Conservation (phyloP, 2,113 vertebrate genomes). For the Anser brachyrhynchus region DNA sequence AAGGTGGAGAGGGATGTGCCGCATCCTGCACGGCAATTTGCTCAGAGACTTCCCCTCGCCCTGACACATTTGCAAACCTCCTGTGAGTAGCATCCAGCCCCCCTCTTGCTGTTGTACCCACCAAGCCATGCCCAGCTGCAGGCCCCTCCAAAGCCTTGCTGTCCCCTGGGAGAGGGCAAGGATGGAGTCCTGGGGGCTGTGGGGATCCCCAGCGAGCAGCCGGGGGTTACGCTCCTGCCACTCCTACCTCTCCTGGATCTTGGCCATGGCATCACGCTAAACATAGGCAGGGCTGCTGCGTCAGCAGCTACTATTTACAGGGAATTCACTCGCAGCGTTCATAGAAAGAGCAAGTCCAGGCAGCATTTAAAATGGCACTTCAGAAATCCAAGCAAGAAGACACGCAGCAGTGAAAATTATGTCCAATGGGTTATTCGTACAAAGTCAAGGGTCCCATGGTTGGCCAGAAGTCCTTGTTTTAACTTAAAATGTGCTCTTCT, state of each 20-base stretch:
- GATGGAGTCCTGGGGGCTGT: neutral
- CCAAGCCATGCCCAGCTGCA: neutral
- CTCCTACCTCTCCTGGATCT: neutral
- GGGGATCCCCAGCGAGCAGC: neutral
- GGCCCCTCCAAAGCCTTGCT: neutral
- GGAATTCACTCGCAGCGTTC: neutral
- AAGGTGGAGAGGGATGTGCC: constrained; percentile 26
- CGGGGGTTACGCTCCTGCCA: neutral
- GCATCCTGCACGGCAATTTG: constrained; percentile 14
- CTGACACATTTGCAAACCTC: neutral
- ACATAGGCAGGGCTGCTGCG: neutral
- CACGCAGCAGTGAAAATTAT: neutral
- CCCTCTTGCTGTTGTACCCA: neutral
- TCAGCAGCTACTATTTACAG: constrained; percentile 48
- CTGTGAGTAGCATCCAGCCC: neutral
- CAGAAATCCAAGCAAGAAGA: neutral
- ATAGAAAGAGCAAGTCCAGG: constrained; percentile 27
- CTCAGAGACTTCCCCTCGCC: constrained; percentile 30
- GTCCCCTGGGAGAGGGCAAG: neutral
- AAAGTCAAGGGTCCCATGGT: neutral
- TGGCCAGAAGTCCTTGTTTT: neutral
- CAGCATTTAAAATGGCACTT: constrained; percentile 6
- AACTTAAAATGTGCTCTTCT: neutral
- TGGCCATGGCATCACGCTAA: neutral
- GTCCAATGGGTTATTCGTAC: neutral